phyloP scores from a whole-genome alignment of 2,113 vertebrate genomes.

The Colistium nudipinnis region DNA sequence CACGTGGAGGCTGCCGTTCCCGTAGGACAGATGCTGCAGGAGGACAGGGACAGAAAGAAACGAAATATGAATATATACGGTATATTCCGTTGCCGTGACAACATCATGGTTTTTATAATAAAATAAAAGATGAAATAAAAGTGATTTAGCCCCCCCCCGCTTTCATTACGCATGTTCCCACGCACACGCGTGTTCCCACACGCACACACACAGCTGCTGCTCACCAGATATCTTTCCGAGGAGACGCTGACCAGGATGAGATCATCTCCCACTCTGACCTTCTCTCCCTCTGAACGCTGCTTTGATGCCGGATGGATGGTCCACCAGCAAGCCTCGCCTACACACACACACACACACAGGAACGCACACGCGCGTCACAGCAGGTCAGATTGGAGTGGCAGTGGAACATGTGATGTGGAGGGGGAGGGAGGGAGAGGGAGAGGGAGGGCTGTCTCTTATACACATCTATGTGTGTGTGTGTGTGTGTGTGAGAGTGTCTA shows the following conservation, averaged over 20 bases:
- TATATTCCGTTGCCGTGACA: too few relatives aligned
- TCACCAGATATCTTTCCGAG: conserved; percentile 96
- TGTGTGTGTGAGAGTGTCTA: too few relatives aligned
- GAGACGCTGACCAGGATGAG: conserved; percentile 98
- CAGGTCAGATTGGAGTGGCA: too few relatives aligned
- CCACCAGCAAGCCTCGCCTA: conserved; percentile 91
- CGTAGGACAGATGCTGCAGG: conserved; percentile 92
- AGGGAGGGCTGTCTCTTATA: too few relatives aligned
- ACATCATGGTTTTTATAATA: too few relatives aligned
- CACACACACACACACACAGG: conserved; percentile 41
- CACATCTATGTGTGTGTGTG: too few relatives aligned
- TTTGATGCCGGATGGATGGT: conserved; percentile 84
- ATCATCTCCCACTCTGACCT: conserved; percentile 95
- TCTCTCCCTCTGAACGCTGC: conserved; percentile 89
- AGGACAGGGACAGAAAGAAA: too few relatives aligned
- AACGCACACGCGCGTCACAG: background rate
- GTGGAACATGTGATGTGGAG: too few relatives aligned
- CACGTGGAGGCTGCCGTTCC: conserved; percentile 89
- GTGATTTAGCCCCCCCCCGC: too few relatives aligned
- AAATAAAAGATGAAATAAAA: background rate
- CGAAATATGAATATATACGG: too few relatives aligned
- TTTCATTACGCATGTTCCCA: background rate
- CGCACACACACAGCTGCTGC: conserved; percentile 57
- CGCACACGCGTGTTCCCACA: background rate
- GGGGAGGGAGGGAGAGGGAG: too few relatives aligned